phyloP scores from a whole-genome alignment of 2,888 invertebrate species.

The Acleris literana region DNA sequence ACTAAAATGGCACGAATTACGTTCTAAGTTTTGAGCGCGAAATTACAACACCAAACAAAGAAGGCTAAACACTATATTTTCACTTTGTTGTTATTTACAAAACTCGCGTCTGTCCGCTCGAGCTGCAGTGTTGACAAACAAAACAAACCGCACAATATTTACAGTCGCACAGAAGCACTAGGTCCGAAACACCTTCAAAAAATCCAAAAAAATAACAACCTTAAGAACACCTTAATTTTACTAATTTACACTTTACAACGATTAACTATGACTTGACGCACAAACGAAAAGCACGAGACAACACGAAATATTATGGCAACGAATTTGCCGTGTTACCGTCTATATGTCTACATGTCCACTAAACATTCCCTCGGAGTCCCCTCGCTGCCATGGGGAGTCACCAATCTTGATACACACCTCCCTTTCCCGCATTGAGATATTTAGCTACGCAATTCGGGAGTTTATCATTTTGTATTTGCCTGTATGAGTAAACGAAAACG shows the following conservation, averaged over 20 bases:
- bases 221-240: conserved; percentile 13
- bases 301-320: conserved; percentile 82
- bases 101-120: conserved; percentile 55
- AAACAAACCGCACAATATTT: conserved; percentile 42
- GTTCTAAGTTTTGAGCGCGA: conserved; percentile 45
- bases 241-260: conserved; percentile 65
- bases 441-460: conserved; percentile 76
- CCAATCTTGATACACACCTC: conserved; percentile 77
- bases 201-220: conserved; percentile 6
- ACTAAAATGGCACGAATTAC: conserved; percentile 46
- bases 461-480: conserved; percentile 77
- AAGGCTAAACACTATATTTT: conserved; percentile 26
- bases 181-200: conserved; percentile 5
- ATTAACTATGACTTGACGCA: conserved; percentile 80
- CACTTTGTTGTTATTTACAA: conserved; percentile 55
- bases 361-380: conserved; percentile 80
- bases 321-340: conserved; percentile 83
- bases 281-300: conserved; percentile 82
- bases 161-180: conserved; percentile 46
- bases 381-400: conserved; percentile 74
- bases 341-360: conserved; percentile 85
- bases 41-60: conserved; percentile 10
- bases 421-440: conserved; percentile 76
- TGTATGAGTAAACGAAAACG: conserved; percentile 44
- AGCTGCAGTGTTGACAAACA: conserved; percentile 77